These are phyloP conservation scores for Cromileptes altivelis DNA, from an alignment of 2,113 vertebrate genomes.

Conservation along the genomic window DNA sequence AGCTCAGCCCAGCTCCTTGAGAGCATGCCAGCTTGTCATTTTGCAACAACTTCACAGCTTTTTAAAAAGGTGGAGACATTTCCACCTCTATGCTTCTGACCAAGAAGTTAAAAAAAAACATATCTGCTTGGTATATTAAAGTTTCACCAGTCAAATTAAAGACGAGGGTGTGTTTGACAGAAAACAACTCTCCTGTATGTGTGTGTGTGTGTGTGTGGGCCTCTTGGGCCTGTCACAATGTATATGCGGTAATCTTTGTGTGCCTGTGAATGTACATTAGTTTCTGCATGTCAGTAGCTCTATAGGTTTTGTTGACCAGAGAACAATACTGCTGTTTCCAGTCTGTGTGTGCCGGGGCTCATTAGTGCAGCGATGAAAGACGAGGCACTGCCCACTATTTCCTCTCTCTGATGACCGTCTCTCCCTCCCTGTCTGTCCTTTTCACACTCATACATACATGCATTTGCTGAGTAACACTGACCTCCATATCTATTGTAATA, in stretches of 20 bases:
- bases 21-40: slow-evolving; percentile 44
- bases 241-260: slow-evolving; percentile 38
- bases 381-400: slow-evolving; percentile 77
- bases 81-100: slow-evolving; percentile 30
- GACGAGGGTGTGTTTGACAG: slow-evolving; percentile 20
- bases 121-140: background rate
- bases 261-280: slow-evolving; percentile 51
- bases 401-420: slow-evolving; percentile 69
- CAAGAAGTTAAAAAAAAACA: background rate
- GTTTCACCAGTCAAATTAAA: slow-evolving; percentile 1
- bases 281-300: slow-evolving; percentile 61
- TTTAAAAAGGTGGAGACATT: slow-evolving; percentile 43
- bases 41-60: slow-evolving; percentile 46
- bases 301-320: slow-evolving; percentile 65
- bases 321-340: slow-evolving; percentile 82
- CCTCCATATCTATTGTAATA: background rate
- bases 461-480: slow-evolving; percentile 32
- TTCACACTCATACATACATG: slow-evolving; percentile 35
- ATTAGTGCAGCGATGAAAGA: slow-evolving; percentile 83
- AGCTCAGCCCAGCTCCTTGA: slow-evolving; percentile 50
- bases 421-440: slow-evolving; percentile 55
- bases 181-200: background rate
- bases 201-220: background rate
- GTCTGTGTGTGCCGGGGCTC: slow-evolving; percentile 77
- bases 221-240: slow-evolving; percentile 20